Percentiles rank a stretch among this genome's conserved stretches.
These are phyloP conservation scores for Bungarus multicinctus DNA, from an alignment of 2,113 vertebrate genomes.

Conservation along the genomic window DNA sequence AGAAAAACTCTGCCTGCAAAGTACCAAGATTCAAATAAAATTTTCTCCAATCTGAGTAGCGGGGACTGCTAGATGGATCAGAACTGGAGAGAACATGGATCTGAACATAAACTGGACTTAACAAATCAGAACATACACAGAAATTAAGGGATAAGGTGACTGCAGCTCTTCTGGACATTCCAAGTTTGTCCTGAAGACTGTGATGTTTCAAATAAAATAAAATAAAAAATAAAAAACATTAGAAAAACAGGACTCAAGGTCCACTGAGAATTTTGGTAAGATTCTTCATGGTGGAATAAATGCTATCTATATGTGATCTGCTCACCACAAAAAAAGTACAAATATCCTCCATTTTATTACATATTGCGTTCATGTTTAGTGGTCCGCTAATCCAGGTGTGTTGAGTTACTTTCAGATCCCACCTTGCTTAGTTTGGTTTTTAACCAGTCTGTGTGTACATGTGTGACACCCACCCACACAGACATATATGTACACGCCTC, in stretches of 20 bases:
- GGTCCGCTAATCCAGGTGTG: background rate
- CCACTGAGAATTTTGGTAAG: background rate
- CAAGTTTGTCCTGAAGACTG: background rate
- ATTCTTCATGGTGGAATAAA: background rate
- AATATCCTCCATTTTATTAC: background rate
- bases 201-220: background rate
- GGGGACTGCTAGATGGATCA: background rate
- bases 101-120: conserved; percentile 5
- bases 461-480: background rate
- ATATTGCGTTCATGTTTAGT: background rate
- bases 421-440: conserved; percentile 12
- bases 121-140: background rate
- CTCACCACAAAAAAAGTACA: background rate
- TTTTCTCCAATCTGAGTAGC: background rate
- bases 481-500: background rate
- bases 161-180: background rate
- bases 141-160: background rate
- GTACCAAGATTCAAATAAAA: background rate
- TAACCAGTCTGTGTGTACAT: background rate
- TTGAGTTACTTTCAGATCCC: background rate
- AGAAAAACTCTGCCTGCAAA: background rate
- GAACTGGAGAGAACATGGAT: background rate
- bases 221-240: too few species aligned
- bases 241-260: background rate
- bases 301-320: background rate